phyloP scores from a whole-genome alignment of 2,113 vertebrate species.

The Bucco capensis region DNA sequence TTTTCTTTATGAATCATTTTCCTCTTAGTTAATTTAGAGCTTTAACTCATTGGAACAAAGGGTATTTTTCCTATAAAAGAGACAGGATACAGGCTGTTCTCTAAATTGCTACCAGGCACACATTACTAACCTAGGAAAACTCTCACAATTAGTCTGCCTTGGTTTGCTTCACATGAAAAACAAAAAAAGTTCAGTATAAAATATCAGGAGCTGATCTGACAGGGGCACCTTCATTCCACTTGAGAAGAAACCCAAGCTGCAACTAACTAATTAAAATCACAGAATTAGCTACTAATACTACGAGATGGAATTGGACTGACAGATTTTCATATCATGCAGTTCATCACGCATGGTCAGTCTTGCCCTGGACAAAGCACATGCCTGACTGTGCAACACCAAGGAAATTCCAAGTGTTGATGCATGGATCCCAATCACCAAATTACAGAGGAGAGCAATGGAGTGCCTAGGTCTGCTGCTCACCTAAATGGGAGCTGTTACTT shows the following conservation, averaged over 20 bases:
- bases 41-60: background rate
- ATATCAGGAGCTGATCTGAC: background rate
- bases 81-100: background rate
- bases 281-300: background rate
- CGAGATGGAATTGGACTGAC: background rate
- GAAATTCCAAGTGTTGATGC: background rate
- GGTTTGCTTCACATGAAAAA: background rate
- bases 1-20: background rate
- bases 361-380: background rate
- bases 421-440: background rate
- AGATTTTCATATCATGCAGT: background rate
- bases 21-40: background rate
- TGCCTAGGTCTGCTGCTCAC: background rate
- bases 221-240: background rate
- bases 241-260: background rate
- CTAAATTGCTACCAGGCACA: background rate
- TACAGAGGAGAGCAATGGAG: background rate
- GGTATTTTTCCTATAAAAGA: background rate
- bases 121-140: background rate
- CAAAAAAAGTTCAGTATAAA: background rate
- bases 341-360: rapidly evolving
- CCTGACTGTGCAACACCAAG: rapidly evolving
- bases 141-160: background rate
- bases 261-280: background rate
- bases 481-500: background rate